phyloP scores from a whole-genome alignment of 2,113 vertebrate species.

The Chauna torquata region DNA sequence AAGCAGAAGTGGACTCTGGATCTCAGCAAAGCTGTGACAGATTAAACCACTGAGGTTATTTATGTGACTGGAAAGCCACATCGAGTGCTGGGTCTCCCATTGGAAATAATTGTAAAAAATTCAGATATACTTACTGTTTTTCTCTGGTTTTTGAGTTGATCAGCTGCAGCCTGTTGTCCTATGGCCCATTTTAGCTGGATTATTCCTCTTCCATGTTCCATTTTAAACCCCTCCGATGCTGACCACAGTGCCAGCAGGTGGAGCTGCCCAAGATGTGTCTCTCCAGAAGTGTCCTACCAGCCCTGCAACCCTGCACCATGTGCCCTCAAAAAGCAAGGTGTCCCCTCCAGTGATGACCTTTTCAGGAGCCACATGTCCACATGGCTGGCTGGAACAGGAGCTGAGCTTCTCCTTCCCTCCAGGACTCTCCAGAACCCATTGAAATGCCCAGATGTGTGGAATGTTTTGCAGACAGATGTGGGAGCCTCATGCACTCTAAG shows the following conservation, averaged over 20 bases:
- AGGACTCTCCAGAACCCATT: not conserved
- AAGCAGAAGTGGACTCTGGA: fast-evolving
- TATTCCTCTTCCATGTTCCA: not conserved
- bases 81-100: fast-evolving
- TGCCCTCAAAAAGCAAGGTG: fast-evolving
- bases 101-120: not conserved
- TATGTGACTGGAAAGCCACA: no score
- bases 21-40: not conserved
- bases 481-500: not conserved
- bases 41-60: not conserved
- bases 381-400: not conserved
- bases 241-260: not conserved
- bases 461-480: not conserved
- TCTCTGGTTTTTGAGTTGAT: fast-evolving
- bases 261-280: fast-evolving
- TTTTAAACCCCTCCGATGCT: fast-evolving
- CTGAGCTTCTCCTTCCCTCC: not conserved
- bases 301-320: fast-evolving
- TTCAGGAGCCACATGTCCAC: no score
- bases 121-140: not conserved
- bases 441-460: not conserved
- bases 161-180: not conserved
- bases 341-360: no score
- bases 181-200: fast-evolving
- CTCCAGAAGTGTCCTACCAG: fast-evolving